Evolutionary conservation across 1,140 invertebrate genomes (phyloP).

Genomic region (Caenorhabditis elegans): DNA sequence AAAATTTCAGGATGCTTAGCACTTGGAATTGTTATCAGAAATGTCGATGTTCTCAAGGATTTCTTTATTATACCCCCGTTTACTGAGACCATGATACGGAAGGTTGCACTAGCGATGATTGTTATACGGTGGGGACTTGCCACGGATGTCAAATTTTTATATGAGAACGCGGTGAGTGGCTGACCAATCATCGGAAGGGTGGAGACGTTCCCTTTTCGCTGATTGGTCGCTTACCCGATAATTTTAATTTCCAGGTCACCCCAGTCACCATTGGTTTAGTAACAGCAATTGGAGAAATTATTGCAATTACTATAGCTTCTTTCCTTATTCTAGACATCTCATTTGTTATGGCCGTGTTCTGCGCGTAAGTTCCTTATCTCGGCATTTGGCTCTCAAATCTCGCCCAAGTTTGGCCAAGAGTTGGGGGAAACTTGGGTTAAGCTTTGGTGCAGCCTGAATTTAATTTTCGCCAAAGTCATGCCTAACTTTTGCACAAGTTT

Average conservation of each 20-base stretch:
- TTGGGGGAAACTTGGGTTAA: too few relatives aligned
- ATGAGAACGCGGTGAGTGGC: constrained; percentile 74
- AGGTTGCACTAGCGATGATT: constrained; percentile 73
- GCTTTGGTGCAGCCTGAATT: too few relatives aligned
- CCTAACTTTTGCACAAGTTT: too few relatives aligned
- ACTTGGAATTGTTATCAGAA: constrained; percentile 79
- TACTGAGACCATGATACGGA: constrained; percentile 46
- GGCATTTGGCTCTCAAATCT: too few relatives aligned
- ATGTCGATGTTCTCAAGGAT: constrained; percentile 73
- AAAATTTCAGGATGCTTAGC: constrained; percentile 78
- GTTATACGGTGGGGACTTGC: constrained; percentile 86
- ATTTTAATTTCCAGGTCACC: constrained; percentile 68
- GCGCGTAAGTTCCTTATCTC: too few relatives aligned
- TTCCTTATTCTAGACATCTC: constrained; percentile 79
- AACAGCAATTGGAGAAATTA: constrained; percentile 82
- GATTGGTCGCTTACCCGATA: neutral
- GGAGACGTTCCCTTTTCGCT: too few relatives aligned
- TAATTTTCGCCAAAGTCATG: too few relatives aligned
- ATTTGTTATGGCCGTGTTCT: constrained; percentile 82
- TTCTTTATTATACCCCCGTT: constrained; percentile 59
- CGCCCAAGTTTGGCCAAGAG: too few relatives aligned
- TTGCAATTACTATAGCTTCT: constrained; percentile 73
- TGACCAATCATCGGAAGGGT: too few relatives aligned
- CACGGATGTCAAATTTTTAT: constrained; percentile 81
- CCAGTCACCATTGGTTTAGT: constrained; percentile 81